These are phyloP conservation scores for Lacanobia oleracea DNA, from an alignment of 2,888 invertebrate genomes.

Conservation along the genomic window DNA sequence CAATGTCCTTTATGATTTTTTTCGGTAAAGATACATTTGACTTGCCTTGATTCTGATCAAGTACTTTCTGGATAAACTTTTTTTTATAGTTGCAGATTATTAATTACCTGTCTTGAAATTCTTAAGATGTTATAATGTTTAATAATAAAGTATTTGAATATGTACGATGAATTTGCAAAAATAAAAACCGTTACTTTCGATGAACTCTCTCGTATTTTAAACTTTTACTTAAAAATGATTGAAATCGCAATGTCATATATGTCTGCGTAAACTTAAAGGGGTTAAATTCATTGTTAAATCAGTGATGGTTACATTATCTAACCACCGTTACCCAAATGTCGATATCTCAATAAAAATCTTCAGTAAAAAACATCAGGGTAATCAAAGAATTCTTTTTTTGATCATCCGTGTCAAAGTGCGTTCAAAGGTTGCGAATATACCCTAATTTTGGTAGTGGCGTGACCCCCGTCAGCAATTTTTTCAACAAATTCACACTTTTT, in stretches of 20 bases:
- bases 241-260: conserved; percentile 82
- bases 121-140: background rate
- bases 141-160: background rate
- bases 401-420: conserved; percentile 89
- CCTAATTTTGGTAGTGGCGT: conserved; percentile 88
- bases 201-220: conserved; percentile 30
- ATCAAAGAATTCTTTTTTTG: conserved; percentile 82
- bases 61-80: no score
- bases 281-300: conserved; percentile 75
- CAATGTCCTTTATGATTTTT: conserved; percentile 46
- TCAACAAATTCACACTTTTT: conserved; percentile 86
- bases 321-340: conserved; percentile 83
- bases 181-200: background rate
- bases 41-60: background rate
- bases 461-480: conserved; percentile 89
- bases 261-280: conserved; percentile 82
- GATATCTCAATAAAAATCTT: conserved; percentile 88
- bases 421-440: conserved; percentile 87
- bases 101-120: no score
- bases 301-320: conserved; percentile 82
- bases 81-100: no score
- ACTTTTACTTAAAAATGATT: conserved; percentile 59
- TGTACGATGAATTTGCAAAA: background rate
- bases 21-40: conserved; percentile 40
- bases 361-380: conserved; percentile 82